Percentiles rank a stretch among this genome's conserved stretches.
Conservation (phyloP, 2,888 invertebrate genomes). For the Drosophila melanocephala region DNA sequence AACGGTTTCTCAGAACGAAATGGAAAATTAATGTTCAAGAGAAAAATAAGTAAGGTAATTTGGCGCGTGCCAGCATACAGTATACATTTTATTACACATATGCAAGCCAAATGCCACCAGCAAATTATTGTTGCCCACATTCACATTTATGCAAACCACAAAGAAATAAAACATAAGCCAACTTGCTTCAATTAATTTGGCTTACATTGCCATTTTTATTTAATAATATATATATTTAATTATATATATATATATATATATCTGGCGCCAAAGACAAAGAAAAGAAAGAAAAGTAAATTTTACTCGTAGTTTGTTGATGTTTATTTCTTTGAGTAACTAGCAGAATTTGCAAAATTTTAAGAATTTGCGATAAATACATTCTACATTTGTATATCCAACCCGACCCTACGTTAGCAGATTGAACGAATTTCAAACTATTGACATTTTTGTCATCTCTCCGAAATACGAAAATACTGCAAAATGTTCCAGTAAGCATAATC, state of each 20-base stretch:
- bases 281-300: not conserved
- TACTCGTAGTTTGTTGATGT: not conserved
- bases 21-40: not conserved
- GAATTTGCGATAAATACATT: not conserved
- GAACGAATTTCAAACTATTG: fast-evolving
- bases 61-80: constrained; percentile 4
- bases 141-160: not conserved
- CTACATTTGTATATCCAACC: not conserved
- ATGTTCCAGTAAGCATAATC: not conserved
- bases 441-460: not conserved
- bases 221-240: not conserved
- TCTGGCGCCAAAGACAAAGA: not conserved
- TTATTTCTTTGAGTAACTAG: not conserved
- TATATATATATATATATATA: not conserved
- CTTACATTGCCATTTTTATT: not conserved
- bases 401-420: not conserved
- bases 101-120: not conserved
- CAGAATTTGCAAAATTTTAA: not conserved
- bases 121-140: not conserved
- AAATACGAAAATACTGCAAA: not conserved
- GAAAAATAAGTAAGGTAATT: not conserved
- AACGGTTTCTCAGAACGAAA: not conserved
- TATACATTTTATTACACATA: not conserved
- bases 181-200: not conserved
- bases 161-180: not conserved